These are phyloP conservation scores for Bibio marci DNA, from an alignment of 2,888 invertebrate species.

Conservation along the genomic window DNA sequence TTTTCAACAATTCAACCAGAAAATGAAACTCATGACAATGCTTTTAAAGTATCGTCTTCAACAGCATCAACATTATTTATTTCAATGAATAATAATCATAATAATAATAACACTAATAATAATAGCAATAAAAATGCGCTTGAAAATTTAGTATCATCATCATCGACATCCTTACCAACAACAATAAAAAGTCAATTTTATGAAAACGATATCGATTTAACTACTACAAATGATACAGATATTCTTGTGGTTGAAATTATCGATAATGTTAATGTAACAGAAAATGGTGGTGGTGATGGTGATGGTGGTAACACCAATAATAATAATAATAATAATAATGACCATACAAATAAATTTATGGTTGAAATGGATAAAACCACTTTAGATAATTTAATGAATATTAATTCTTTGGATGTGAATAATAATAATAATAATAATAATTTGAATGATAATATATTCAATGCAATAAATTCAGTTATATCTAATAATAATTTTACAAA, in stretches of 20 bases:
- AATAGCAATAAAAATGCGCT: background rate
- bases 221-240: conserved; percentile 18
- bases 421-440: conserved; percentile 16
- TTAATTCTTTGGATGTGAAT: conserved; percentile 9
- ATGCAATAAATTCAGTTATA: conserved; percentile 11
- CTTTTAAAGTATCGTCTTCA: too few relatives aligned
- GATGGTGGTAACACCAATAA: background rate
- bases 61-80: too few relatives aligned
- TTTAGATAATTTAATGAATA: too few relatives aligned
- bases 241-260: conserved; percentile 25
- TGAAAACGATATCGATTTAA: conserved; percentile 2
- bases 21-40: too few relatives aligned
- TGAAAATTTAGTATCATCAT: too few relatives aligned
- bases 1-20: too few relatives aligned
- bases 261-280: conserved; percentile 10
- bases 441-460: conserved; percentile 11
- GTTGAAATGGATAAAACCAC: too few relatives aligned
- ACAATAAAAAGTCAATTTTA: background rate
- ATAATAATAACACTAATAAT: too few relatives aligned
- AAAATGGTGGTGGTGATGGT: conserved; percentile 4
- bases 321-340: too few relatives aligned
- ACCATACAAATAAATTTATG: too few relatives aligned
- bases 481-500: conserved; percentile 8
- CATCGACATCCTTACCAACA: background rate
- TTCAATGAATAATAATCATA: too few relatives aligned